Base-by-base conservation (phyloP, 2,797 vertebrate genomes). In the Cuculus canorus region DNA sequence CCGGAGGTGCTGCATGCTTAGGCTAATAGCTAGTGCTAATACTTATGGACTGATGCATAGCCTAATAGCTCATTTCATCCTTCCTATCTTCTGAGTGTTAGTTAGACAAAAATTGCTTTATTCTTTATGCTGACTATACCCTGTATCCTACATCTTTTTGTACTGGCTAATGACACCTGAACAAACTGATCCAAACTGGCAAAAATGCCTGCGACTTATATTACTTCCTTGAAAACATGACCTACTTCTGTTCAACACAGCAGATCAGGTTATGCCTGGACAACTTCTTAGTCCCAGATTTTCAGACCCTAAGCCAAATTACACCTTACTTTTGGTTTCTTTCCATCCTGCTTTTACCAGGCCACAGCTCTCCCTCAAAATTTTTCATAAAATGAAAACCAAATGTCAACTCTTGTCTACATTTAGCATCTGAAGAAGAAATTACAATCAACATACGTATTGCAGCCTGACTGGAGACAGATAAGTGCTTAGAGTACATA, bases 1-100 rank as follows among this genome's bases (percentile, higher is more conserved):
- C 66, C 0, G 2, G 53, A 65, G 37, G 25, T 30, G 75, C 59
- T 0, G 1, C 50, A 2, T 0, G 45, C 71, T 53, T 17, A 4
- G 33, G 76, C 82, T 3, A 5, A 50, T 6, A 64, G 71, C 32
- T 32, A 45, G 24, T 3, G 73, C 50, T 47, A 23, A 35, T 7
- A 28, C 23, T 32, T 4, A 22, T 1, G 10, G 50, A 27, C 22
- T 7, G 18, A 3, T 39, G 71, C 64, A 80, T 4, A 54, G 53
- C 80, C 37, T 23, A 18, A 69, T 8, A 23, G 73, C 93, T 92
- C 59, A 19, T 56, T 39, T 69, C 69, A 82, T 24, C 69, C 78
- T 10, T 7, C 75, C 86, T 11, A 8, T 21, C 47, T 24, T 18
- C 69, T 18, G 4, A 2, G 6, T 8, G 65, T 32, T 39, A 17